Percentiles rank a stretch among this genome's conserved stretches.
phyloP scores from a whole-genome alignment of 2,113 vertebrate species.

The Dendropsophus ebraccatus region DNA sequence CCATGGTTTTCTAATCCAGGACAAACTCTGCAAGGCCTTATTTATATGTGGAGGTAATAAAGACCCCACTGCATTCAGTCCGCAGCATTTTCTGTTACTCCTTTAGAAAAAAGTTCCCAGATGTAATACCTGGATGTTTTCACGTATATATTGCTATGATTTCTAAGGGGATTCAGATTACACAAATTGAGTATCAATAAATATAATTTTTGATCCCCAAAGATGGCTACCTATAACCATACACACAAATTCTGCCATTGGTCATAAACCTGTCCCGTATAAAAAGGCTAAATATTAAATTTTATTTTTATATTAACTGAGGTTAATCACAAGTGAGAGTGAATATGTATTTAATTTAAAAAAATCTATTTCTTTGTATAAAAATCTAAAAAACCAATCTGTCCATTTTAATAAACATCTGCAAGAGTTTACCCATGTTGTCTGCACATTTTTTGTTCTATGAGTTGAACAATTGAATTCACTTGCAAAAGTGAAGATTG shows the following conservation, averaged over 20 bases:
- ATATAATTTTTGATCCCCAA: neutral
- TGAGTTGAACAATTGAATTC: no score
- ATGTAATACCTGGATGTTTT: neutral
- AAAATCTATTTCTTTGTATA: constrained; percentile 67
- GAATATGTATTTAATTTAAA: constrained; percentile 53
- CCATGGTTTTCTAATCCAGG: no score
- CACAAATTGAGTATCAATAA: neutral
- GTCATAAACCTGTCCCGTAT: neutral
- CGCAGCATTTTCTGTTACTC: neutral
- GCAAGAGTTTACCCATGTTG: constrained; percentile 59
- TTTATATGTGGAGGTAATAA: neutral
- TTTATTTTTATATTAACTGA: constrained; percentile 28
- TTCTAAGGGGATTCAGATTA: neutral
- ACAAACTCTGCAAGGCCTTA: neutral
- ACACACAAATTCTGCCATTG: neutral
- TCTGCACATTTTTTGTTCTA: no score
- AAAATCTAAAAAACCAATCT: constrained; percentile 70
- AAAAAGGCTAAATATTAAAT: neutral
- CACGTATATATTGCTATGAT: neutral
- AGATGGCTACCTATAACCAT: neutral
- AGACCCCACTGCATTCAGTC: neutral
- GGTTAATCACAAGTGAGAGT: constrained; percentile 1
- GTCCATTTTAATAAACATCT: constrained; percentile 79
- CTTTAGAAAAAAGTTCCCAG: neutral
- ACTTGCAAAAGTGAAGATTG: no score